phyloP scores from a whole-genome alignment of 2,797 vertebrate genomes.

The Poeciliopsis turneri region DNA sequence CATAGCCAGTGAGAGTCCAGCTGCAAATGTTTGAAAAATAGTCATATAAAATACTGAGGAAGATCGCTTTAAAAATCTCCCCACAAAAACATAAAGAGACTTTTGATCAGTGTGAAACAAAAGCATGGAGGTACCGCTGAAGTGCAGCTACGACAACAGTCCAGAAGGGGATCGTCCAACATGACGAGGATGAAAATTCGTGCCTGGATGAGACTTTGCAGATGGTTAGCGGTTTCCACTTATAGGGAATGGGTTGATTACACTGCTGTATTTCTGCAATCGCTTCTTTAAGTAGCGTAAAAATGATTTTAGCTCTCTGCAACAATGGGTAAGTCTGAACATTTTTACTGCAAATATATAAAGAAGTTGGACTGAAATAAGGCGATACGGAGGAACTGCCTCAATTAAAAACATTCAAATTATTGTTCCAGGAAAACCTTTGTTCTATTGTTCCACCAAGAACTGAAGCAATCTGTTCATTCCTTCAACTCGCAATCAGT shows the following conservation, averaged over 20 bases:
- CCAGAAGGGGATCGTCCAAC: background rate
- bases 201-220: background rate
- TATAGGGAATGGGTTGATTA: background rate
- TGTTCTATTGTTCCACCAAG: constrained; percentile 42
- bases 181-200: background rate
- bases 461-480: constrained; percentile 48
- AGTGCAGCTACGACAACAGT: background rate
- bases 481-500: constrained; percentile 66
- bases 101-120: background rate
- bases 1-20: background rate
- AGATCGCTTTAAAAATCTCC: background rate
- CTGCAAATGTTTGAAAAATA: background rate
- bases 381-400: constrained; percentile 16
- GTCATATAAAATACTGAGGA: background rate
- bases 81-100: background rate
- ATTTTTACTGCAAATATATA: background rate
- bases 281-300: background rate
- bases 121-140: background rate
- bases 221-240: background rate
- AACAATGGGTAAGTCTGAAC: background rate
- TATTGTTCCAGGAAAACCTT: constrained; percentile 49
- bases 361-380: background rate
- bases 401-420: constrained; percentile 32
- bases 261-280: background rate
- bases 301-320: background rate